Base-by-base conservation (phyloP, 2,113 vertebrate genomes). In the Periophthalmodon schlosseri region DNA sequence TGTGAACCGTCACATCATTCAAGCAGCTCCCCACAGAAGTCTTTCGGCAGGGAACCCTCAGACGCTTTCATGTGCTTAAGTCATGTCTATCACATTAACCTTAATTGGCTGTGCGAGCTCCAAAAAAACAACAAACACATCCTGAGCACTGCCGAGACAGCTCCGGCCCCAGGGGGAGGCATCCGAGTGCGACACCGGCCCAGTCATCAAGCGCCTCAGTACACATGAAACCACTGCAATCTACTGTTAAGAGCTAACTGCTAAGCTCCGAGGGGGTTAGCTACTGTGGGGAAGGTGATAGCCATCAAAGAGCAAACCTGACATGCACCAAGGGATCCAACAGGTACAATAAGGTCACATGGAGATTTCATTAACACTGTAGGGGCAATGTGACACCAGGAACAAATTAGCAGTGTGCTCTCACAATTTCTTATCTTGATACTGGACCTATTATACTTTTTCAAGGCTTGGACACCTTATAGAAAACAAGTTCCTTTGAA, bases 111-210 rank as follows among this genome's bases (percentile, higher is more conserved):
- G 76, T 36, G 74, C 65, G 39, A 78, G 72, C 15, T 33, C 39
- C 23, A 28, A 77, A 83, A 69, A 73, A 87, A 86, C 84, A 87
- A 78, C 84, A 90, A 86, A 85, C 76, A 85, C 61, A 57, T 67
- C 56, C 50, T 9, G 69, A 77, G 83, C 39, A 68, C 77, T 47
- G 73, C 54, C 69, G 74, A 76, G 76, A 84, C 67, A 75, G 73
- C 72, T 77, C 57, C 66, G 70, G 79, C 83, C 79, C 0, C 33
- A 66, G n/a, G 76, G 84, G 70, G 39, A 80, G 16, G 76, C 52
- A 49, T 54, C 66, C 36, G 56, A 50, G 14, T 44, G 68, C 33
- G 77, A 70, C 77, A 69, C 69, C 16, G 69, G 67, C 28, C 47
- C 72, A 67, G 68, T 20, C 65, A 57, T 21, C 0, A 15, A 16